Evolutionary conservation across 2,888 invertebrate genomes (phyloP).

Genomic region (Magallana nippona): DNA sequence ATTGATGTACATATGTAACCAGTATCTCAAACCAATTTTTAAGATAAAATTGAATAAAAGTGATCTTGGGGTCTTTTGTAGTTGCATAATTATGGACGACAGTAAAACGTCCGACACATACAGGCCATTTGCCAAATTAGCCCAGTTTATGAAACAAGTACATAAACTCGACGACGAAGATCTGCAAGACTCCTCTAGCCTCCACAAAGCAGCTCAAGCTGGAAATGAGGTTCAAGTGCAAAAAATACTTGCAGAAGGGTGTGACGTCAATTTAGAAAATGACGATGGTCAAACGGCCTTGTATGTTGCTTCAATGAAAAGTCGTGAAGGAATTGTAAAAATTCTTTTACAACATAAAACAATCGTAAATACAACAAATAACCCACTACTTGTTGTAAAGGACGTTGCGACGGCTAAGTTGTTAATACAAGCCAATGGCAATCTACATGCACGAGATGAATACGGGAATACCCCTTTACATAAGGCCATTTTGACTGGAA

Average conservation of each 20-base stretch:
- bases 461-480: conserved; percentile 38
- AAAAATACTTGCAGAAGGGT: neutral
- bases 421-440: conserved; percentile 22
- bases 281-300: conserved; percentile 36
- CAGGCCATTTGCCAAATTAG: conserved; percentile 25
- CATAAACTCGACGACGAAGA: neutral
- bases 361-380: conserved; percentile 19
- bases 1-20: no score
- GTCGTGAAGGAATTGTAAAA: conserved; percentile 25
- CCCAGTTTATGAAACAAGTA: conserved; percentile 5
- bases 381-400: conserved; percentile 1
- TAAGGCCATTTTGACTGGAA: conserved; percentile 15
- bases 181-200: neutral
- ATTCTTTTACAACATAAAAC: conserved; percentile 37
- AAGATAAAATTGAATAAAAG: no score
- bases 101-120: neutral
- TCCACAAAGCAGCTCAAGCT: conserved; percentile 27
- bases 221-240: conserved; percentile 19
- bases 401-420: conserved; percentile 27
- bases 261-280: conserved; percentile 32
- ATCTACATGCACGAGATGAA: conserved; percentile 1
- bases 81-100: neutral
- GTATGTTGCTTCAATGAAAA: conserved; percentile 36
- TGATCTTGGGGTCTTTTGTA: no score
- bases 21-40: no score